phyloP scores from a whole-genome alignment of 2,888 invertebrate genomes.

The Drosophila atripex region DNA sequence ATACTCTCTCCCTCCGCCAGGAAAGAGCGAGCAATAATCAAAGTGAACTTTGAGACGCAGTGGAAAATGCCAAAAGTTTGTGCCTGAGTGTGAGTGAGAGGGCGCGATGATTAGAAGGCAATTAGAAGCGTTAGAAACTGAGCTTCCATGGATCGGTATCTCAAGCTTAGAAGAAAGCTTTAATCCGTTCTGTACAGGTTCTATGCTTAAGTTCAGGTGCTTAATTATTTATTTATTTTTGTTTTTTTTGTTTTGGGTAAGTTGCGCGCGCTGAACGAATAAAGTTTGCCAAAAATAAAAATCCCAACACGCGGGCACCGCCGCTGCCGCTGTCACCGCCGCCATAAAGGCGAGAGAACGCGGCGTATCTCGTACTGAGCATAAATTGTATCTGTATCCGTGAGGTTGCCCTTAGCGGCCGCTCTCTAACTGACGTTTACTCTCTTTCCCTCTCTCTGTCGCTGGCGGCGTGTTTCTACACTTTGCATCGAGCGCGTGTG shows the following conservation, averaged over 20 bases:
- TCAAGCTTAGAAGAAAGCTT: conserved; percentile 7
- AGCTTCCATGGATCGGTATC: conserved; percentile 3
- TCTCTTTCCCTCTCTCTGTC: conserved; percentile 21
- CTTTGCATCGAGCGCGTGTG: conserved; percentile 50
- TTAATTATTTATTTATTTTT: background rate
- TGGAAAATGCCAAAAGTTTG: conserved; percentile 73
- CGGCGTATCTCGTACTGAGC: conserved; percentile 18
- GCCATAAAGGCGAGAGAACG: conserved; percentile 24
- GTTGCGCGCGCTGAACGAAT: conserved; percentile 65
- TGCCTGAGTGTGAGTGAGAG: conserved; percentile 20
- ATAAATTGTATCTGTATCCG: conserved; percentile 39
- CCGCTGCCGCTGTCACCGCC: background rate
- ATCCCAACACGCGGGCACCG: conserved; percentile 54
- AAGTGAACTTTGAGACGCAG: conserved; percentile 74
- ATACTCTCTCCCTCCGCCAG: conserved; percentile 16
- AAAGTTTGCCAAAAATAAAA: conserved; percentile 69
- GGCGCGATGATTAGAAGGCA: conserved; percentile 30
- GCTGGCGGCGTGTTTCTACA: conserved; percentile 46
- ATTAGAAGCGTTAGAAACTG: conserved; percentile 42
- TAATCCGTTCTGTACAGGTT: background rate
- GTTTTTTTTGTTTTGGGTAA: conserved; percentile 31
- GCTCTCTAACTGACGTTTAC: background rate
- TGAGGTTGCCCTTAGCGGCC: conserved; percentile 56
- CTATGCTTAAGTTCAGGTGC: background rate
- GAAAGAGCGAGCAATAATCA: conserved; percentile 14